Evolutionary conservation across 2,113 vertebrate species (phyloP).

Genomic region (Thalassoma bifasciatum): DNA sequence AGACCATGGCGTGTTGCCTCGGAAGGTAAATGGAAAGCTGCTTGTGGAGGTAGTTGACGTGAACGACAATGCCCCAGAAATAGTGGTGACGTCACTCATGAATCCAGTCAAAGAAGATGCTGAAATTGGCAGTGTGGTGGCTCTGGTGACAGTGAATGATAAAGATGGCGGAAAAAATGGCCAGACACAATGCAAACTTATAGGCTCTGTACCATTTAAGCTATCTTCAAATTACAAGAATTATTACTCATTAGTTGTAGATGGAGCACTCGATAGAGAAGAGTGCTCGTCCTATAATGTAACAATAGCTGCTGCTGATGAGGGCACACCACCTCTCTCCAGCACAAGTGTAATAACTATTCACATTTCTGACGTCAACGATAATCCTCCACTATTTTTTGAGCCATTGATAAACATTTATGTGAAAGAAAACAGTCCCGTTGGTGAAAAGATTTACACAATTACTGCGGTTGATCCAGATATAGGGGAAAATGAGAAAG

Average conservation of each 20-base stretch:
- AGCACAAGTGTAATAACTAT: slow-evolving; percentile 78
- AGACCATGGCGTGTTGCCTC: slow-evolving; percentile 57
- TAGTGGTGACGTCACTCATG: slow-evolving; percentile 84
- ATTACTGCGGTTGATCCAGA: slow-evolving; percentile 87
- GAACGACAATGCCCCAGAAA: slow-evolving; percentile 89
- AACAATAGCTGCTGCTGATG: slow-evolving; percentile 83
- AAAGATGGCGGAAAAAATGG: slow-evolving; percentile 81
- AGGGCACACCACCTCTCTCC: slow-evolving; percentile 85
- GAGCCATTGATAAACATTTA: slow-evolving; percentile 79
- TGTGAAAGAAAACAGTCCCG: slow-evolving; percentile 87
- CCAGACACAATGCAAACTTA: slow-evolving; percentile 35
- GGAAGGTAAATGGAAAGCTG: slow-evolving; percentile 79
- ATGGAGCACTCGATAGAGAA: slow-evolving; percentile 85
- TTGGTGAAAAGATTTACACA: slow-evolving; percentile 77
- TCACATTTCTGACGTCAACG: slow-evolving; percentile 89
- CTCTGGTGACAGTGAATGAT: slow-evolving; percentile 87
- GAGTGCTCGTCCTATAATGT: slow-evolving; percentile 81
- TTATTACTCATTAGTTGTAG: slow-evolving; percentile 86
- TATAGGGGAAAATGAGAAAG: slow-evolving; percentile 80
- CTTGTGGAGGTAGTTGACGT: slow-evolving; percentile 88
- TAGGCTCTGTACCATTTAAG: slow-evolving; percentile 67
- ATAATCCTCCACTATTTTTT: slow-evolving; percentile 87
- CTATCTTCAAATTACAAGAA: slow-evolving; percentile 78
- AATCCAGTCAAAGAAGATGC: slow-evolving; percentile 85
- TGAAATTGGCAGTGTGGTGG: slow-evolving; percentile 85